phyloP scores from a whole-genome alignment of 2,888 invertebrate genomes.

The Ennomos erosarius region DNA sequence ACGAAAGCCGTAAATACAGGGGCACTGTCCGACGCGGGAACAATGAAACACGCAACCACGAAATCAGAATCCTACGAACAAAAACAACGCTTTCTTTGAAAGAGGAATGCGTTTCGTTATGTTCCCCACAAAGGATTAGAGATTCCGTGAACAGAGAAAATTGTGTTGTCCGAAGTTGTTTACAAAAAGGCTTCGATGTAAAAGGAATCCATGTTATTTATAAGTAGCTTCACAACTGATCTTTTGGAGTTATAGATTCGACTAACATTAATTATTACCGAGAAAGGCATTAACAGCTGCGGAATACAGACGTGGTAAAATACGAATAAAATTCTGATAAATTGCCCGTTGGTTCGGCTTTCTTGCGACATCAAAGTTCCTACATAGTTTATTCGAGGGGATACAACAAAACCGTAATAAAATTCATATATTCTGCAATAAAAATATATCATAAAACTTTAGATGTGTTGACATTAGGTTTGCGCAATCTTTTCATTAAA shows the following conservation, averaged over 20 bases:
- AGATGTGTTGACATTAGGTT: conserved; percentile 34
- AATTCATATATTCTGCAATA: conserved; percentile 49
- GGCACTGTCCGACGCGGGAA: conserved; percentile 53
- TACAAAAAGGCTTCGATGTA: conserved; percentile 38
- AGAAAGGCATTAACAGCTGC: conserved; percentile 31
- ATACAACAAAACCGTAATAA: conserved; percentile 47
- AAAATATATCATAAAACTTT: conserved; percentile 49
- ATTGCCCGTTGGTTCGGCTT: conserved; percentile 49
- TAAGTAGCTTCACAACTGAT: conserved; percentile 3
- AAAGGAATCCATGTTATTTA: conserved; percentile 24
- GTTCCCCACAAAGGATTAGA: conserved; percentile 64
- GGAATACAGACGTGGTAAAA: conserved; percentile 52
- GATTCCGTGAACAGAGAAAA: conserved; percentile 58
- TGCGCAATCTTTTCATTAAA: conserved; percentile 35
- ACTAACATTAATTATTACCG: conserved; percentile 11
- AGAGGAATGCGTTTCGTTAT: conserved; percentile 67
- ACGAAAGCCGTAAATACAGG: conserved; percentile 51
- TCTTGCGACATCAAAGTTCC: conserved; percentile 50
- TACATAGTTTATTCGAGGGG: conserved; percentile 32
- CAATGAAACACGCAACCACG: conserved; percentile 55
- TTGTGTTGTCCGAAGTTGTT: conserved; percentile 55
- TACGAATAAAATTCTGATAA: conserved; percentile 58
- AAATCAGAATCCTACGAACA: conserved; percentile 61
- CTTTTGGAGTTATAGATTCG: conserved; percentile 15
- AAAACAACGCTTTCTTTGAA: conserved; percentile 60